These are phyloP conservation scores for Conger conger DNA, from an alignment of 2,113 vertebrate genomes.

Conservation along the genomic window DNA sequence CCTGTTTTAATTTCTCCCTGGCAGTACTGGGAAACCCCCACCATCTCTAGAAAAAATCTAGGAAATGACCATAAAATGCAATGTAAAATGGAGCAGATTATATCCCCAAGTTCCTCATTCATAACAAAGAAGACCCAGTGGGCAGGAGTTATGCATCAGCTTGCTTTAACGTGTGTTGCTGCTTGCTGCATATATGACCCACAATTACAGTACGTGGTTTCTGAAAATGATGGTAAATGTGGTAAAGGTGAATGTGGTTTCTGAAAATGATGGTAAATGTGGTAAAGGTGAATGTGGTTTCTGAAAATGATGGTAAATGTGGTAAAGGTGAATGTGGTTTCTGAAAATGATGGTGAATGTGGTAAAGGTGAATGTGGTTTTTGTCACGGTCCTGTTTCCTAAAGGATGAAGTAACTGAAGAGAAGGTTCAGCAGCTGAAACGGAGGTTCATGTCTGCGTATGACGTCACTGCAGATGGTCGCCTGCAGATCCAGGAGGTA, in stretches of 20 bases:
- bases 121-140: neutral
- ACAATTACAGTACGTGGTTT: no score
- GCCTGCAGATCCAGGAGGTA: constrained; percentile 89
- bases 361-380: neutral
- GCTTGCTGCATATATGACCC: no score
- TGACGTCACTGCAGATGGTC: constrained; percentile 72
- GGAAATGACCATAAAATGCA: no score
- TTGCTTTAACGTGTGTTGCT: neutral
- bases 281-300: no score
- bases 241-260: neutral
- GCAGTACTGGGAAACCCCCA: neutral
- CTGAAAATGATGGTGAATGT: no score
- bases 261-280: no score
- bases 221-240: no score
- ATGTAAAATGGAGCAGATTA: neutral
- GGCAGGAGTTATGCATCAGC: neutral
- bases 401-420: constrained; percentile 75
- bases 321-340: no score
- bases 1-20: no score
- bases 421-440: constrained; percentile 77
- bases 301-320: no score
- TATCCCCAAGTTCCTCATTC: neutral
- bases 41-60: no score
- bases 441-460: constrained; percentile 78
- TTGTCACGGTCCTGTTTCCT: neutral